A percentile compares a stretch with the other conserved stretches of the same genome.
Evolutionary conservation across 2,888 invertebrate species (phyloP).

Genomic region (Mimumesa dahlbomi): DNA sequence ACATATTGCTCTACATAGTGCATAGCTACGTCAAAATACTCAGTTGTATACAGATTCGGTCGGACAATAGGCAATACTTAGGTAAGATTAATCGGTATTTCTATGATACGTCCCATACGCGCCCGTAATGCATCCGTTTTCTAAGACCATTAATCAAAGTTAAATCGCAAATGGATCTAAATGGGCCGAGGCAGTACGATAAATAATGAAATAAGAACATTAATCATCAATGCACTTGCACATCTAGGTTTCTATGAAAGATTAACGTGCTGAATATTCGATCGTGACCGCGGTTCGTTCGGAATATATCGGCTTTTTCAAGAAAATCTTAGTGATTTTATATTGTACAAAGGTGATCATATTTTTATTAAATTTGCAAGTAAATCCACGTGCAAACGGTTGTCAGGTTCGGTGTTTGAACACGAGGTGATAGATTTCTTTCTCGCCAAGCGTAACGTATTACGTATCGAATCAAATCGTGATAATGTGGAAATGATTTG

Average conservation of each 20-base stretch:
- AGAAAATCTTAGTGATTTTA: no score
- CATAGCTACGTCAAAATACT: conserved; percentile 26
- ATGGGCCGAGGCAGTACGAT: conserved; percentile 24
- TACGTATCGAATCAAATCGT: no score
- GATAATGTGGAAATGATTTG: neutral
- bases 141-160: conserved; percentile 36
- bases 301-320: no score
- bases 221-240: conserved; percentile 10
- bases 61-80: conserved; percentile 32
- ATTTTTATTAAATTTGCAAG: no score
- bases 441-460: no score
- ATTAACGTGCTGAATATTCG: no score
- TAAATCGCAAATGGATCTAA: conserved; percentile 43
- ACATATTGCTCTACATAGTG: neutral
- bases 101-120: conserved; percentile 13
- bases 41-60: conserved; percentile 3
- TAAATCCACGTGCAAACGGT: no score
- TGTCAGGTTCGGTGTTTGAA: no score
- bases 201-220: conserved; percentile 35
- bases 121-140: conserved; percentile 14
- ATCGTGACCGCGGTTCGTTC: no score
- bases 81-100: conserved; percentile 45
- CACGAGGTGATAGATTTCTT: no score
- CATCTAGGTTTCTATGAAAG: neutral
- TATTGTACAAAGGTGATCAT: no score